Percentiles rank a stretch among this genome's conserved stretches.
Evolutionary conservation across 2,888 invertebrate genomes (phyloP).

Genomic region (Platycheirus rosarum): DNA sequence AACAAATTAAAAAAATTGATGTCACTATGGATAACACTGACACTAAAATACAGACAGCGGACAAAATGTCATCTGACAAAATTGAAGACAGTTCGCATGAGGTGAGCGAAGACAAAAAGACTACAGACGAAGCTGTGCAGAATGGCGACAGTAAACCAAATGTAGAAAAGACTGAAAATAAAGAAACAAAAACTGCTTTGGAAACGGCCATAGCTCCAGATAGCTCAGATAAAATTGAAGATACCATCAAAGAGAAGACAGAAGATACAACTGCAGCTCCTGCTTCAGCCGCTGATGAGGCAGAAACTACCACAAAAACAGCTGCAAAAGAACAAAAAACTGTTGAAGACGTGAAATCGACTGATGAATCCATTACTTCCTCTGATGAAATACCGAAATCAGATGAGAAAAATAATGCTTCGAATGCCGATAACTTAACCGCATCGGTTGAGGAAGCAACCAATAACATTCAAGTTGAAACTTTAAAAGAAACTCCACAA

Average conservation of each 20-base stretch:
- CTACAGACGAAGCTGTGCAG: conserved; percentile 38
- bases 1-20: conserved; percentile 1
- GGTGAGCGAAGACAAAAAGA: conserved; percentile 75
- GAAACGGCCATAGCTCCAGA: conserved; percentile 27
- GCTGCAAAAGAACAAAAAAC: conserved; percentile 42
- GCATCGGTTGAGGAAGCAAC: conserved; percentile 24
- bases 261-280: conserved; percentile 5
- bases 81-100: conserved; percentile 52
- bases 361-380: conserved; percentile 15
- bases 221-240: conserved; percentile 40
- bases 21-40: conserved; percentile 76
- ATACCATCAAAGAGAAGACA: conserved; percentile 10
- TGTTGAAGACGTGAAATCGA: conserved; percentile 33
- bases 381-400: conserved; percentile 61
- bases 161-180: conserved; percentile 58
- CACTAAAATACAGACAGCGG: conserved; percentile 73
- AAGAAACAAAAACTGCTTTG: conserved; percentile 40
- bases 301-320: not conserved
- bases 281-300: not conserved
- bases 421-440: conserved; percentile 12
- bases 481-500: conserved; percentile 37
- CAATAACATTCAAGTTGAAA: conserved; percentile 26
- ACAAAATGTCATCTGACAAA: conserved; percentile 75
- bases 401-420: conserved; percentile 40
- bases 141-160: conserved; percentile 70